Base-by-base conservation (phyloP, 2,888 invertebrate species). In the Parnassius glacialis region DNA sequence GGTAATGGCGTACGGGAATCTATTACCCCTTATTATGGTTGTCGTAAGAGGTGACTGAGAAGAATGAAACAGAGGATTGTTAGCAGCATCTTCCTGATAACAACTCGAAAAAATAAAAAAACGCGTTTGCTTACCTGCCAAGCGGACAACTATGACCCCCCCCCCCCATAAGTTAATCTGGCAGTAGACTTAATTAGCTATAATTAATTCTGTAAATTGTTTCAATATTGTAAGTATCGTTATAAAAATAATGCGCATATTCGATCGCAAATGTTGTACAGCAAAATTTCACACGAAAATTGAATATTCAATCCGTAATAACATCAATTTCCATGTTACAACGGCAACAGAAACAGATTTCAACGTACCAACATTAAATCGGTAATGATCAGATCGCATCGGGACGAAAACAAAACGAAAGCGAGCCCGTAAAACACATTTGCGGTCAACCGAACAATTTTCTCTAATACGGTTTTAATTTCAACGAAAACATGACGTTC, bases 381-480 rank as follows among this genome's bases (percentile, higher is more conserved):
- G 58, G 50, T 64, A 60, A 64, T 66, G 68, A 69, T 68, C 65
- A 58, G 63, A 61, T 63, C 66, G 69, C 67, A 68, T 47, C 70
- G 67, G 62, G 57, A 61, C 44, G 55, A 68, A 69, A 68, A 67
- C 59, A 68, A 70, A 70, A 71, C 70, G 70, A 67, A 68, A 69
- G 70, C 62, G 64, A 52, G 34, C 59, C 67, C 67, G 66, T 76
- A 77, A 78, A 80, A 77, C 67, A 72, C 74, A 76, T 81, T 84
- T 82, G 87, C 74, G 87, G 88, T 83, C 77, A 76, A 78, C 81
- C 82, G 68, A 77, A 78, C 77, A 72, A 83, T 84, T 81, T 80
- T 76, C 79, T 83, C 78, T 85, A 84, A 87, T 85, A 84, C 75
- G 65, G 73, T 79, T 86, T 85, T 84, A 85, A 84, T 85, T 85